phyloP scores from a whole-genome alignment of 2,888 invertebrate species.

The Dolichopus griseipennis region DNA sequence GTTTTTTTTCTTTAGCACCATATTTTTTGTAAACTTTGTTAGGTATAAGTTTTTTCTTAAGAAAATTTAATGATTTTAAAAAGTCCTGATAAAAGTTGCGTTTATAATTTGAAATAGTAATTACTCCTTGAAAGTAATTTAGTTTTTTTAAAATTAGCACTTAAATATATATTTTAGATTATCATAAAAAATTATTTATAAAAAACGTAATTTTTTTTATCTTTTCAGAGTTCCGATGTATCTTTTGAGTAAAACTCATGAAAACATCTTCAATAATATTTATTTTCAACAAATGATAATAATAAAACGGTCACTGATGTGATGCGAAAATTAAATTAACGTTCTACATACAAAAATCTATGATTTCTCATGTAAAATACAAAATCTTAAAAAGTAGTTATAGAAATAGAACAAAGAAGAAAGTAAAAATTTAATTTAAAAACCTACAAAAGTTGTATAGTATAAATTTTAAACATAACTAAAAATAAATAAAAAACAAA shows the following conservation, averaged over 20 bases:
- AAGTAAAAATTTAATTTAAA: not conserved
- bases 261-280: constrained; percentile 23
- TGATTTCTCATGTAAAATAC: not conserved
- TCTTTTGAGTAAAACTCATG: constrained; percentile 21
- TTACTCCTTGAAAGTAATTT: too few species aligned
- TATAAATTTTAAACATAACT: too few species aligned
- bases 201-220: too few species aligned
- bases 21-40: too few species aligned
- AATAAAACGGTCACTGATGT: constrained; percentile 25
- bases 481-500: not conserved
- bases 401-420: not conserved
- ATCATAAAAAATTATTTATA: too few species aligned
- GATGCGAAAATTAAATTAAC: constrained; percentile 14
- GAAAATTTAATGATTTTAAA: too few species aligned
- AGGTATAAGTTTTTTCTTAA: too few species aligned
- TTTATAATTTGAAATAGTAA: too few species aligned
- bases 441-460: not conserved
- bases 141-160: too few species aligned
- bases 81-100: too few species aligned
- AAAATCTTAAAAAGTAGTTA: not conserved
- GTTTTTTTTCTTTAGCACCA: too few species aligned
- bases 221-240: constrained; percentile 23
- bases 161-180: too few species aligned
- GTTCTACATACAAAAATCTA: constrained; percentile 8
- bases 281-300: constrained; percentile 24